Base-by-base conservation (phyloP, 1,140 invertebrate genomes). In the Eupeodes corollae region DNA sequence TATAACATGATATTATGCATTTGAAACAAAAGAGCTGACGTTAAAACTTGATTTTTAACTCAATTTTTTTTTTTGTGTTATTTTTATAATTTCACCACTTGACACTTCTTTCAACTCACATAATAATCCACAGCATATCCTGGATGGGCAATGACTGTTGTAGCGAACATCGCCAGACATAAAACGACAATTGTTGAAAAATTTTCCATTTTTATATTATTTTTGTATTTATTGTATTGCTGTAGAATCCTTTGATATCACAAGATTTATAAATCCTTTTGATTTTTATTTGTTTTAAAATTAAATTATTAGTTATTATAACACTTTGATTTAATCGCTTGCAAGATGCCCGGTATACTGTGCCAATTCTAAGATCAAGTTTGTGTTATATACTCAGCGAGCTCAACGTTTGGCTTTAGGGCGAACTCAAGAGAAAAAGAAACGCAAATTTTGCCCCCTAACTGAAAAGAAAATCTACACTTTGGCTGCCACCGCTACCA, bases 101-200 rank as follows among this genome's bases (percentile, higher is more conserved):
- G 42, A 37, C 13, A 18, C 13, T 15, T 14, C n/a, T 16, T 37
- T 46, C 39, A 19, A 66, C 66, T 68, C 62, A 68, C 66, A 59
- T 68, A 68, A 47, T 68, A 68, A 53, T 68, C 66, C 52, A 68
- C 57, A 46, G 58, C 66, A 46, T 68, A 68, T 58, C 63, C 63
- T 55, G 66, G 65, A 42, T 51, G 52, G 38, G 65, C 63, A 39
- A 63, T 46, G 19, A 53, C 56, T 12, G 55, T 51, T 47, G 48
- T 56, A 41, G 56, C 56, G 42, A 50, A 65, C 32, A 68, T 39
- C 13, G 59, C 55, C 47, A 67, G 40, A 38, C 56, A 54, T 44
- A 67, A 54, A 48, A 65, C 53, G 44, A 57, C 52, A 32, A 62
- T 58, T 53, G 54, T 58, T 58, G 56, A 43, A 41, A 61, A 51